phyloP scores from a whole-genome alignment of 64 coral and sea anemone species.

The Cladopsammia gracilis region DNA sequence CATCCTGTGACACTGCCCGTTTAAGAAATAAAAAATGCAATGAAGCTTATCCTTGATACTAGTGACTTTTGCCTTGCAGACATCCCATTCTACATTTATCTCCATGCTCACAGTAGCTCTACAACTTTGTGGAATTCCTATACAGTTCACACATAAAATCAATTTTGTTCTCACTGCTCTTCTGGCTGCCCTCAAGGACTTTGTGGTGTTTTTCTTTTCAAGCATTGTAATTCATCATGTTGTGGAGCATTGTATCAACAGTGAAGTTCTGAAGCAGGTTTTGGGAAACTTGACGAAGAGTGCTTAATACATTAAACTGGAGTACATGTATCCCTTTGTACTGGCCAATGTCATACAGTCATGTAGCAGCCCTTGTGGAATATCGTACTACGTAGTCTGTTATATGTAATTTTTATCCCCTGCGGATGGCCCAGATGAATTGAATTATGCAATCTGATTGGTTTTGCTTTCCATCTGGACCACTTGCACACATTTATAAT shows the following conservation, averaged over 20 bases:
- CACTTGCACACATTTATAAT: too few species aligned
- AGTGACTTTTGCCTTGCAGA: slow-evolving; percentile 40
- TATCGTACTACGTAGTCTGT: too few species aligned
- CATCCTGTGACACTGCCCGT: too few species aligned
- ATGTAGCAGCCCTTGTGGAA: too few species aligned
- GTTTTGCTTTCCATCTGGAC: too few species aligned
- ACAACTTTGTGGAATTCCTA: slow-evolving; percentile 77
- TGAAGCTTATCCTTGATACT: too few species aligned
- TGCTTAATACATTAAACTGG: neutral
- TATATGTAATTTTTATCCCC: too few species aligned
- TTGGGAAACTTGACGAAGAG: neutral
- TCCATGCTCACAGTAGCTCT: slow-evolving; percentile 73
- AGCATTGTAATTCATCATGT: slow-evolving; percentile 26
- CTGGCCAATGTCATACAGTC: too few species aligned
- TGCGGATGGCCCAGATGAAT: too few species aligned
- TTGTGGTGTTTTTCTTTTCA: slow-evolving; percentile 72
- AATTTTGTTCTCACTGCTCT: slow-evolving; percentile 73
- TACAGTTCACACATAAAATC: slow-evolving; percentile 54
- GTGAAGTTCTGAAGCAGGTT: neutral
- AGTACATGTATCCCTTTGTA: too few species aligned
- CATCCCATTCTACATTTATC: slow-evolving; percentile 65
- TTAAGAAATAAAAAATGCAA: too few species aligned
- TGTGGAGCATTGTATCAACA: slow-evolving; percentile 34
- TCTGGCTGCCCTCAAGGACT: slow-evolving; percentile 64
- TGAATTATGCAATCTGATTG: too few species aligned